These are phyloP conservation scores for Drosophila subquinaria DNA, from an alignment of 2,888 invertebrate species.

Conservation along the genomic window DNA sequence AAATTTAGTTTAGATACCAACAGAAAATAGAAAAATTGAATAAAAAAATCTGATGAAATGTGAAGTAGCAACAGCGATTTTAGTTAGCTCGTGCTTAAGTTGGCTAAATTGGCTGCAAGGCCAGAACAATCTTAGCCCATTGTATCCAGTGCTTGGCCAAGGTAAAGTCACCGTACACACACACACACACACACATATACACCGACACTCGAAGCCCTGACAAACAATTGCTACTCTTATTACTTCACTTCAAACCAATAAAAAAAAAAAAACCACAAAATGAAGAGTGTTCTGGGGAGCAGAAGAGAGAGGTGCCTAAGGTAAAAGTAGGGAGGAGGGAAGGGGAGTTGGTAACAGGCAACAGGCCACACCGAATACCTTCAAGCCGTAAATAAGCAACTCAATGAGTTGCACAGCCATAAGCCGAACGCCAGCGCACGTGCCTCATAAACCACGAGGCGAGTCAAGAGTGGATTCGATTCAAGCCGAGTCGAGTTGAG, in stretches of 20 bases:
- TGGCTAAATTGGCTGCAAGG: not conserved
- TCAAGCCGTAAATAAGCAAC: constrained; percentile 77
- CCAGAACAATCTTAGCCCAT: constrained; percentile 9
- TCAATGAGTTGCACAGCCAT: constrained; percentile 76
- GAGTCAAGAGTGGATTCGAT: constrained; percentile 7
- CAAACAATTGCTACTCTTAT: constrained; percentile 71
- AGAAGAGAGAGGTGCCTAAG: not conserved
- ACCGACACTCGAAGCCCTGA: constrained; percentile 11
- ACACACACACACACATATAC: constrained; percentile 1
- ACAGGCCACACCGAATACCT: constrained; percentile 69
- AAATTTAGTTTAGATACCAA: too few relatives aligned
- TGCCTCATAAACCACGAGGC: constrained; percentile 75
- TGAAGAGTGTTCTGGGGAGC: constrained; percentile 8
- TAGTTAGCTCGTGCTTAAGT: not conserved
- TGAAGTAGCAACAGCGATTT: not conserved
- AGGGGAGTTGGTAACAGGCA: not conserved
- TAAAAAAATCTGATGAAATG: too few relatives aligned
- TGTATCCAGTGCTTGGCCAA: constrained; percentile 1
- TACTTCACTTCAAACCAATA: constrained; percentile 71
- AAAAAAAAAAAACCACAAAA: constrained; percentile 34
- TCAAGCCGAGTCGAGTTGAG: not conserved
- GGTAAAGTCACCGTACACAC: constrained; percentile 6
- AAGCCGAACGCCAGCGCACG: constrained; percentile 78
- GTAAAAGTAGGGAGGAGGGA: not conserved
- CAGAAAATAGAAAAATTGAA: too few relatives aligned